These are phyloP conservation scores for Asbolus verrucosus DNA, from an alignment of 1,140 invertebrate genomes.

Conservation along the genomic window DNA sequence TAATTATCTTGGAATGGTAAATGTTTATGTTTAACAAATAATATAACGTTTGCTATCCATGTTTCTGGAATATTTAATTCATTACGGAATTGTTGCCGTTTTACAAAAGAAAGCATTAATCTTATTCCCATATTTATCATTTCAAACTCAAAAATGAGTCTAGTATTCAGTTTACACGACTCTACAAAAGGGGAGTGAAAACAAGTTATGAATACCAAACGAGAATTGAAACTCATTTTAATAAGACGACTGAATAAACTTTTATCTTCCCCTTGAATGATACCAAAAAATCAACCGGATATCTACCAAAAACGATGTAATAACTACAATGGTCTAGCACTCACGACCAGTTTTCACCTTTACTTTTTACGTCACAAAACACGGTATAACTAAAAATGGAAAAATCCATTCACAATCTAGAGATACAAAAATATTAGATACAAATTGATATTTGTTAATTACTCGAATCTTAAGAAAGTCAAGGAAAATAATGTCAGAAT, in stretches of 20 bases:
- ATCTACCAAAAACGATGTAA: constrained; percentile 19
- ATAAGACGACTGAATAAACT: constrained; percentile 31
- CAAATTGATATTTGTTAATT: too few relatives aligned
- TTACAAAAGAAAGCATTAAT: neutral
- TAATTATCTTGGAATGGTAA: constrained; percentile 11
- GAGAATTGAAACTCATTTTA: constrained; percentile 27
- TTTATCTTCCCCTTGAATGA: constrained; percentile 14
- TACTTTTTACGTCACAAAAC: constrained; percentile 15
- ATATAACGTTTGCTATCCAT: neutral
- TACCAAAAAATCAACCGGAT: constrained; percentile 25
- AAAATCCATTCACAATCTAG: too few relatives aligned
- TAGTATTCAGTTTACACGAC: too few relatives aligned
- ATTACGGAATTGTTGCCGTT: constrained; percentile 8
- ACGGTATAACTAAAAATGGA: too few relatives aligned
- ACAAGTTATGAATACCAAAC: constrained; percentile 36
- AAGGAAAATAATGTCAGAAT: too few relatives aligned
- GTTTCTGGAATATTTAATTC: constrained; percentile 12
- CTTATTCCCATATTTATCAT: neutral
- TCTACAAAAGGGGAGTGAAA: constrained; percentile 26
- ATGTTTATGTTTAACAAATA: constrained; percentile 19
- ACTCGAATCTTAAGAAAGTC: too few relatives aligned
- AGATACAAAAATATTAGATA: too few relatives aligned
- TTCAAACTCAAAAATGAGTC: constrained; percentile 23
- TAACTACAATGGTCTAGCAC: constrained; percentile 19
- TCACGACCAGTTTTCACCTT: constrained; percentile 11